A percentile compares a stretch with the other conserved stretches of the same genome.
These are phyloP conservation scores for Lucinisca nassula DNA, from an alignment of 2,888 invertebrate genomes.

Conservation along the genomic window DNA sequence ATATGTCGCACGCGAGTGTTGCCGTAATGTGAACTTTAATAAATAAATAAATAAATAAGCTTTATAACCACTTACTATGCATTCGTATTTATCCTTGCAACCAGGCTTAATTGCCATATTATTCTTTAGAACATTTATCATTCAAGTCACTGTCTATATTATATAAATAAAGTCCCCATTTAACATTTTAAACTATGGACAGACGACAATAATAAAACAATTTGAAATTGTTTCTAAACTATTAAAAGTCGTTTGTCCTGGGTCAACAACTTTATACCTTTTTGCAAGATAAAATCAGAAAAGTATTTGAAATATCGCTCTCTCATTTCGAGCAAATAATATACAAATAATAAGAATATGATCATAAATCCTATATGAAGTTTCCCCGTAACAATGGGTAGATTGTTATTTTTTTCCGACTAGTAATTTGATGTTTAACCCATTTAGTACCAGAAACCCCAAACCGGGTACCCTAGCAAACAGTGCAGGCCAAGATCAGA, in stretches of 20 bases:
- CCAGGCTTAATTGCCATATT: too few species aligned
- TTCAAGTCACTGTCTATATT: background rate
- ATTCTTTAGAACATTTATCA: too few species aligned
- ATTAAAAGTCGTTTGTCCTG: constrained; percentile 13
- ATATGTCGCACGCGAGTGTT: too few species aligned
- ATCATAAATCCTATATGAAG: background rate
- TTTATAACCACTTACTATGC: too few species aligned
- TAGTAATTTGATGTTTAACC: background rate
- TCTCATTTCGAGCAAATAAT: constrained; percentile 17
- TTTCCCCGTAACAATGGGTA: background rate
- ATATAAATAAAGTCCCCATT: background rate
- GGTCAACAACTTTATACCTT: constrained; percentile 9
- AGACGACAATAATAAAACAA: constrained; percentile 6
- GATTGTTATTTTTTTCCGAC: background rate
- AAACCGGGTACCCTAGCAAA: background rate
- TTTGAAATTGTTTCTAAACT: constrained; percentile 14
- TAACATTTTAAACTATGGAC: background rate
- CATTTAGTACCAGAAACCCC: too few species aligned
- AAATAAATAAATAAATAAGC: too few species aligned
- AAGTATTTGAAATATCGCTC: constrained; percentile 14
- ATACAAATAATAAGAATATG: constrained; percentile 1
- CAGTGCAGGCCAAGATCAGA: background rate
- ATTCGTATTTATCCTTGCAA: too few species aligned
- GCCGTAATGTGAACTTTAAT: too few species aligned
- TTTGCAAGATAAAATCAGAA: background rate